phyloP scores from a whole-genome alignment of 2,888 invertebrate genomes.

The Plebejus anna region DNA sequence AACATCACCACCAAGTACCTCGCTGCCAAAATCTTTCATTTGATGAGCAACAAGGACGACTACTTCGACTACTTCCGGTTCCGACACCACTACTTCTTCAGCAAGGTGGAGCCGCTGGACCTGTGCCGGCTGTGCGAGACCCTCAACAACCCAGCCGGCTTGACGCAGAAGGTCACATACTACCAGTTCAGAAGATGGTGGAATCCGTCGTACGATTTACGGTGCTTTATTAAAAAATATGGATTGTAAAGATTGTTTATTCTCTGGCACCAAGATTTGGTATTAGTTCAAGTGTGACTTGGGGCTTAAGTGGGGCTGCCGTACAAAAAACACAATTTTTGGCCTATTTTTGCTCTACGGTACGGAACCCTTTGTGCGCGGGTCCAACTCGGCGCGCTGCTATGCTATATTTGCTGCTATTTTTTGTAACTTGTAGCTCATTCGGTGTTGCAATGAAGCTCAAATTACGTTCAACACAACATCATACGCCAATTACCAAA shows the following conservation, averaged over 20 bases:
- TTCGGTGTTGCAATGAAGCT: no score
- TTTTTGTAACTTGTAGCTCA: no score
- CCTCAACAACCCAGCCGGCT: conserved; percentile 50
- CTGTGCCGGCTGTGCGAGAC: conserved; percentile 51
- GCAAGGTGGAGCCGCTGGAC: conserved; percentile 45
- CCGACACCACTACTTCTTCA: conserved; percentile 54
- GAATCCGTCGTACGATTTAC: conserved; percentile 46
- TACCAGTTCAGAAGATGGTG: conserved; percentile 57
- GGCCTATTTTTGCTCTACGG: no score
- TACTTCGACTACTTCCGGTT: conserved; percentile 60
- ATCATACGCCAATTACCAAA: not conserved
- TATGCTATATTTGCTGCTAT: no score
- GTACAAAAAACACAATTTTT: no score
- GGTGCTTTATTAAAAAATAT: conserved; percentile 40
- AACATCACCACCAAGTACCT: conserved; percentile 43
- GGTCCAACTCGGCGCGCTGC: no score
- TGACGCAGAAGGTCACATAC: conserved; percentile 43
- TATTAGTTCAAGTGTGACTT: no score
- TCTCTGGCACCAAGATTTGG: not conserved
- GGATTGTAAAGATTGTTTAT: not conserved
- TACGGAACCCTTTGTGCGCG: no score
- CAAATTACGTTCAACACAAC: no score
- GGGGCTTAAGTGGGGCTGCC: no score
- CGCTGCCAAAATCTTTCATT: conserved; percentile 49
- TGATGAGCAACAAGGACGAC: conserved; percentile 44